Evolutionary conservation across 2,113 vertebrate species (phyloP).

Genomic region (Pseudois nayaur): DNA sequence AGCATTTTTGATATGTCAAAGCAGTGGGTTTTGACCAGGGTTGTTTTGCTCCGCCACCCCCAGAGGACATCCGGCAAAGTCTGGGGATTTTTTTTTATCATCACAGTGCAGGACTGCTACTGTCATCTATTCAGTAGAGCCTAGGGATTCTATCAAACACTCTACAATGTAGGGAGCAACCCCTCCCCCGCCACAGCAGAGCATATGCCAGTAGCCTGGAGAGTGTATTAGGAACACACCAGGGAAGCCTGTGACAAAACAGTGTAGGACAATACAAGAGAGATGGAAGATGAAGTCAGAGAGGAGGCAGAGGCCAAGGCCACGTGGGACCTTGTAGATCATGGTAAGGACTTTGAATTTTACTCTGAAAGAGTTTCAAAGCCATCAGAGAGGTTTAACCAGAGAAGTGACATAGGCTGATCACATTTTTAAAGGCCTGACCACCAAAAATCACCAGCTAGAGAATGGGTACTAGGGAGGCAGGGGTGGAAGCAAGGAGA

Average conservation of each 20-base stretch:
- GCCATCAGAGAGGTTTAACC: not conserved
- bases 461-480: not conserved
- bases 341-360: not conserved
- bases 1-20: not conserved
- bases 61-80: not conserved
- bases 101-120: not conserved
- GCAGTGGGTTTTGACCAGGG: not conserved
- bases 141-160: not conserved
- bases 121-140: not conserved
- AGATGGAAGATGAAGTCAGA: not conserved
- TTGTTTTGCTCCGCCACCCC: not conserved
- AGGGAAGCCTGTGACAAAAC: not conserved
- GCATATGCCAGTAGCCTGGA: not conserved
- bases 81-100: not conserved
- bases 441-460: no score
- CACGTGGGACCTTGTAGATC: not conserved
- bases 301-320: not conserved
- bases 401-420: not conserved
- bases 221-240: not conserved
- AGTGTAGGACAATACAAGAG: not conserved
- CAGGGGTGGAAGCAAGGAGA: not conserved
- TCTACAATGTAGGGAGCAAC: not conserved
- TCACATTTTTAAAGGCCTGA: not conserved
- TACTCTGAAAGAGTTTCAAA: not conserved
- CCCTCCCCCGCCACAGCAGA: not conserved